Conservation (phyloP, 2,888 invertebrate species). For the Platypus cylindrus region DNA sequence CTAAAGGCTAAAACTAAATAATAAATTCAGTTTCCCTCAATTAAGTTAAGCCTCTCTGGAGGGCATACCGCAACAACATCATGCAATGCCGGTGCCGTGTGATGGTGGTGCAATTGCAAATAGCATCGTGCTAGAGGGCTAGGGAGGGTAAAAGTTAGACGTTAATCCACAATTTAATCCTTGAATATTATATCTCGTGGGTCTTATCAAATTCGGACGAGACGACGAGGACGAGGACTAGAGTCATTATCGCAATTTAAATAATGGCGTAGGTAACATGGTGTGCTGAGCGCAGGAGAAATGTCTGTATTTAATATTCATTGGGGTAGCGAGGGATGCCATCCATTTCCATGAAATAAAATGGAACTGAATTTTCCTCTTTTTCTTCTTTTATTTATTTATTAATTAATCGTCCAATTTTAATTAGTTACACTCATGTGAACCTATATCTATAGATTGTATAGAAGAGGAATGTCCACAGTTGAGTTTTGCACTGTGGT, state of each 20-base stretch:
- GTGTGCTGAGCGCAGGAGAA: constrained; percentile 4
- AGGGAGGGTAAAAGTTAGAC: constrained; percentile 27
- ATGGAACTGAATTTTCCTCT: no score
- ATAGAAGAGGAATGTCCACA: no score
- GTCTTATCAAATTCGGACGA: constrained; percentile 35
- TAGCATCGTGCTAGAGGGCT: constrained; percentile 6
- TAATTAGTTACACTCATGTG: no score
- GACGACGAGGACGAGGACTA: no score
- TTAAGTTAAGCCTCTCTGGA: constrained; percentile 30
- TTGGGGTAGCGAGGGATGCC: no score
- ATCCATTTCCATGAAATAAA: no score
- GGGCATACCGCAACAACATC: constrained; percentile 25
- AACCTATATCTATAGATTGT: no score
- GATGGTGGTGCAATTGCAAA: neutral
- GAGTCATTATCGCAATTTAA: constrained; percentile 36
- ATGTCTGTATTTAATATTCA: no score
- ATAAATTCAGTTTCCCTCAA: constrained; percentile 32
- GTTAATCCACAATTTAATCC: constrained; percentile 32
- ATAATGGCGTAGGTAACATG: constrained; percentile 26
- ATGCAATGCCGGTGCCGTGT: neutral
- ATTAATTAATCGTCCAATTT: no score
- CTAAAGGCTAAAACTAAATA: constrained; percentile 27
- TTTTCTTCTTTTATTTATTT: no score
- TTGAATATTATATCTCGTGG: constrained; percentile 32
- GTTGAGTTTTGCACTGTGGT: no score